Evolutionary conservation across 1,140 invertebrate genomes (phyloP).

Genomic region (Thrips palmi): DNA sequence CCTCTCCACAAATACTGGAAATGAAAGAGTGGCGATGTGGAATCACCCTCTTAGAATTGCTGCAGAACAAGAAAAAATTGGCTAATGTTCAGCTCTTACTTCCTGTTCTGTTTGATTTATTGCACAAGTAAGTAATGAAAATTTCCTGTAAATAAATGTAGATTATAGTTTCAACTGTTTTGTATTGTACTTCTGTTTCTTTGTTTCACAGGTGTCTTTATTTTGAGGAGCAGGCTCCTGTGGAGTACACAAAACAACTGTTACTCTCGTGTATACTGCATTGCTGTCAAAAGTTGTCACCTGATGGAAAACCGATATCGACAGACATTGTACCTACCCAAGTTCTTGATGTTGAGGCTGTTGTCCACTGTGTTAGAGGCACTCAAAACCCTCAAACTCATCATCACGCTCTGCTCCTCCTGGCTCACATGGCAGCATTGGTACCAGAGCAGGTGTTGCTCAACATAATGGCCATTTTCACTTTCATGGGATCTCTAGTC

Average conservation of each 20-base stretch:
- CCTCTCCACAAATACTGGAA: slow-evolving; percentile 32
- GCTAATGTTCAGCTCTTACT: slow-evolving; percentile 42
- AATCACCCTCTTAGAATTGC: slow-evolving; percentile 58
- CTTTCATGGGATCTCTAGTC: slow-evolving; percentile 83
- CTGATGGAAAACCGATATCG: slow-evolving; percentile 25
- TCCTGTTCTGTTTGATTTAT: slow-evolving; percentile 55
- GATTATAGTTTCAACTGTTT: not conserved
- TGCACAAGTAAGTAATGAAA: slow-evolving; percentile 40
- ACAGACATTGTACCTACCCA: slow-evolving; percentile 31
- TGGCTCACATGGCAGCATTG: slow-evolving; percentile 54
- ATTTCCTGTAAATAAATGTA: not conserved
- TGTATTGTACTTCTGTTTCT: slow-evolving; percentile 4
- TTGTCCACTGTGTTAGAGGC: slow-evolving; percentile 72
- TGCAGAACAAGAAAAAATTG: slow-evolving; percentile 67
- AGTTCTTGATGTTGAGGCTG: slow-evolving; percentile 56
- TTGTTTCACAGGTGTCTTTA: slow-evolving; percentile 35
- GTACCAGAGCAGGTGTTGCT: slow-evolving; percentile 68
- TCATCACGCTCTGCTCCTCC: slow-evolving; percentile 67
- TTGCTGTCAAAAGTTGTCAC: slow-evolving; percentile 37
- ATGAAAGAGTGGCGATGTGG: slow-evolving; percentile 55
- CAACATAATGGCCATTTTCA: slow-evolving; percentile 88
- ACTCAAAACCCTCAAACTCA: slow-evolving; percentile 88
- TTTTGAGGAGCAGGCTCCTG: slow-evolving; percentile 62
- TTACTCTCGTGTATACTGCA: slow-evolving; percentile 59
- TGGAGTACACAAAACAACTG: slow-evolving; percentile 80